Evolutionary conservation across 2,888 invertebrate species (phyloP), one percentile per base, ranked within the genome.

Genomic region (Ormyrus thymus): DNA sequence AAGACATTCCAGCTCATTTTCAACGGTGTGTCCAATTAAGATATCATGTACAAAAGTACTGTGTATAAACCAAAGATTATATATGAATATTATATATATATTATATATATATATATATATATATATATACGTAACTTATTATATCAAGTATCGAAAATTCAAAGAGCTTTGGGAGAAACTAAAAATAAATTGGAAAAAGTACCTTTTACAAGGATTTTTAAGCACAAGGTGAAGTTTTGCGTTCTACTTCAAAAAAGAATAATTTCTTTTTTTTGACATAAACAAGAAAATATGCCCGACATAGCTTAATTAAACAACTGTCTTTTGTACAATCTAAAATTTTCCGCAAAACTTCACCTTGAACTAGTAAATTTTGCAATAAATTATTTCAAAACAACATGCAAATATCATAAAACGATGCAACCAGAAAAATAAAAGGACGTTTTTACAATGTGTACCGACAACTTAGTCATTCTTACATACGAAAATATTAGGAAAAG

Each of bases 1-100:
- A 48, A 76, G 29, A 55, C 69, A 73, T 76, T 79, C 69, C 76
- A 80, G 29, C 29, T 50, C 68, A 45, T 78, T 77, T 78, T 68
- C 51, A 69, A 74, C 29, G 55, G 15, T 64, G 65, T 76, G 80
- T 76, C 80, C 73, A 80, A 76, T 53, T 62, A 69, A 69, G 9
- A 77, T 80, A 80, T 75, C 70, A 75, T 81, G 66, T 81, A 81
- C 76, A 80, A 79, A 79, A 69, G 71, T 73, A 81, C 55, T 73
- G 69, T 75, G 79, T 79, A 76, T 78, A 81, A 79, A 73, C 71
- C 74, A 76, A 78, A 59, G 68, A 79, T 75, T 72, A 71, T 73
- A 75, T 62, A 71, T 53, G 53, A 76, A 71, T 58, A 70, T 61
- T 45, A 76, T 64, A 29, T 29, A 29, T 29, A 29, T 29, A 1